These are phyloP conservation scores for Astyanax mexicanus DNA, from an alignment of 2,797 vertebrate genomes.

Conservation along the genomic window DNA sequence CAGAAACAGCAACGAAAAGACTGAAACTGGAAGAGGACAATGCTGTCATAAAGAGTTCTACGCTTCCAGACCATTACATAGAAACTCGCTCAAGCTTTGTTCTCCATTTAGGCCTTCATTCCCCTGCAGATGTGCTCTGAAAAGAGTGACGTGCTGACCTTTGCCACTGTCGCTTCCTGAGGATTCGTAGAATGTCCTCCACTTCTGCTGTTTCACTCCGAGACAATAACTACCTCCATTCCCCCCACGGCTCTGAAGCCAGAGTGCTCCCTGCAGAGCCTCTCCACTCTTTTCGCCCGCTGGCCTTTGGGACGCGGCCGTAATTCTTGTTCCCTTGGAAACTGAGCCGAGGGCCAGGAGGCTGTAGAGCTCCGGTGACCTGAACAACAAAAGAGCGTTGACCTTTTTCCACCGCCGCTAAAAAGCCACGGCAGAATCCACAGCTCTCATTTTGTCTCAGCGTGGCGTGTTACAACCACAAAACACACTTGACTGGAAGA, in stretches of 20 bases:
- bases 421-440: constrained; percentile 34
- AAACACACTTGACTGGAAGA: constrained; percentile 1
- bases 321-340: constrained; percentile 76
- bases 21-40: constrained; percentile 24
- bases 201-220: constrained; percentile 29
- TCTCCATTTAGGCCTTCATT: constrained; percentile 10
- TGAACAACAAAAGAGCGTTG: constrained; percentile 66
- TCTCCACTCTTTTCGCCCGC: constrained; percentile 5
- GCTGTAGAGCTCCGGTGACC: constrained; percentile 66
- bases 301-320: constrained; percentile 20
- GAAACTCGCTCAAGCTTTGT: constrained; percentile 27
- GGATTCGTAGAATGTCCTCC: constrained; percentile 17
- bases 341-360: constrained; percentile 72
- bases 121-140: constrained; percentile 3
- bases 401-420: constrained; percentile 40
- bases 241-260: constrained; percentile 8
- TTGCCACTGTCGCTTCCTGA: constrained; percentile 29
- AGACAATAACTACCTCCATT: constrained; percentile 46
- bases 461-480: constrained; percentile 27
- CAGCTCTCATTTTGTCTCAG: constrained; percentile 43
- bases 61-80: neutral
- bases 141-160: constrained; percentile 29
- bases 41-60: constrained; percentile 5
- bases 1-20: neutral
- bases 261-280: neutral